Conservation (phyloP, 2,113 vertebrate species). For the Rissa tridactyla region DNA sequence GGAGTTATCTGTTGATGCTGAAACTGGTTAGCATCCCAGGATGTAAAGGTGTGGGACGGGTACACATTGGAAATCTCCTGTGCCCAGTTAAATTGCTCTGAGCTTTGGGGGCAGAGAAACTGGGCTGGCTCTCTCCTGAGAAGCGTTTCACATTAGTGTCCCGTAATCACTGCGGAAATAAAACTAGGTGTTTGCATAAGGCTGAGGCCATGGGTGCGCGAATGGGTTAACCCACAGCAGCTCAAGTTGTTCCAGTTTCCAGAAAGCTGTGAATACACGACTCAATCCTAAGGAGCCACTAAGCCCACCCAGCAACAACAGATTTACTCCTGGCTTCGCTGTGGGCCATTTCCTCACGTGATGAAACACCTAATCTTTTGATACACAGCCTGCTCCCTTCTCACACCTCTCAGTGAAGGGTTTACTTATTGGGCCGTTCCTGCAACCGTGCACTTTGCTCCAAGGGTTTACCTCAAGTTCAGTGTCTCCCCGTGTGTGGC, state of each 20-base stretch:
- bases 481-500: not conserved
- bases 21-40: not conserved
- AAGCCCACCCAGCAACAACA: slow-evolving; percentile 15
- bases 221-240: slow-evolving; percentile 40
- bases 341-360: not conserved
- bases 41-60: not conserved
- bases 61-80: not conserved
- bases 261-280: not conserved
- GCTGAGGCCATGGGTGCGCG: not conserved
- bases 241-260: not conserved
- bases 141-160: slow-evolving; percentile 3
- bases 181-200: slow-evolving; percentile 21
- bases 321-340: not conserved
- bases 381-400: not conserved
- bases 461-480: not conserved
- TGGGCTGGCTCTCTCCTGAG: slow-evolving; percentile 37
- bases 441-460: not conserved
- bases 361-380: not conserved
- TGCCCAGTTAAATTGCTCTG: slow-evolving; percentile 22
- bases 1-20: not conserved
- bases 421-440: not conserved
- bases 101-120: slow-evolving; percentile 11
- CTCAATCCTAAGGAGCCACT: not conserved
- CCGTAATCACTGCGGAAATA: not conserved
- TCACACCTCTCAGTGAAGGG: not conserved